phyloP scores from a whole-genome alignment of 1,140 invertebrate species.

The roundworm (Caenorhabditis elegans) region WBcel235 BX284603.4:7281001-7281500 shows the following conservation, averaged over 20 bases:
- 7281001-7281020: background rate
- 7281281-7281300: too few relatives aligned
- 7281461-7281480: background rate
- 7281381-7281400: background rate
- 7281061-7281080: background rate
- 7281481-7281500: background rate
- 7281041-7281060: background rate
- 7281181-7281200: too few relatives aligned
- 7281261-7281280: too few relatives aligned
- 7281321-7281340: too few relatives aligned
- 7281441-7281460: background rate
- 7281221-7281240: too few relatives aligned
- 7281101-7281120: background rate
- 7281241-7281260: too few relatives aligned
- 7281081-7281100: background rate
- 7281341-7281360: background rate
- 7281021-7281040: background rate
- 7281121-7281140: background rate
- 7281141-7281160: background rate
- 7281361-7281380: background rate
- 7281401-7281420: too few relatives aligned
- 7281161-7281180: too few relatives aligned
- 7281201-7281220: too few relatives aligned
- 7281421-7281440: too few relatives aligned
- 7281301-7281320: too few relatives aligned